Base-by-base conservation (phyloP, 2,113 vertebrate genomes). In the Chaetops frenatus region DNA sequence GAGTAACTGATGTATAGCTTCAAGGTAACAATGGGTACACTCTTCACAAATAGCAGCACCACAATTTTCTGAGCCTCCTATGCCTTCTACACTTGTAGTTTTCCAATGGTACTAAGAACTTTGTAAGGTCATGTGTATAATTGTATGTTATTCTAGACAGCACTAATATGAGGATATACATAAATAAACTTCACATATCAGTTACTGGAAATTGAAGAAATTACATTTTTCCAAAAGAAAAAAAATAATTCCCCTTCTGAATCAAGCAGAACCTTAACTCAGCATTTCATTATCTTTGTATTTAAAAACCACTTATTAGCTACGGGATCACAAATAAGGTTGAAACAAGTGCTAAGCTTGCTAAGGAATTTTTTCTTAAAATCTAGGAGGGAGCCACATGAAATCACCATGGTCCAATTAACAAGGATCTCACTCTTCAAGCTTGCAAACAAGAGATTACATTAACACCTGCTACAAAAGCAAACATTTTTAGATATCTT, bases 321-420 rank as follows among this genome's bases (percentile, higher is more conserved):
- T 60, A 66, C 66, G 56, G 40, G 69, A 79, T 85, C n/a, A 19
- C 35, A 69, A 50, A 80, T 91, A 61, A 53, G 70, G 67, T 60
- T 73, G 61, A 77, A 90, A 91, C 47, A 78, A 71, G 31, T 25
- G 53, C 62, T 71, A 70, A 86, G 74, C 72, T 81, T 77, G 78
- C 82, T 86, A 93, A 88, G 62, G 86, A 96, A 51, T 86, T 33
- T 5, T 61, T 50, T 92, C 90, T 95, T 92, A 76, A 61, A 76
- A 38, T 42, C 51, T 78, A 87, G 42, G 35, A 40, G 86, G 71
- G 73, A 80, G 47, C 44, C 92, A 74, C 73, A 54, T 69, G 93
- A 97, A 98, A 96, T 88, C 95, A 96, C 97, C 54, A 36, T 9
- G 94, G 96, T 95, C 96, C 94, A 97, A 98, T 98, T 97, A 98